Evolutionary conservation across 2,888 invertebrate species (phyloP).

Genomic region (Brenthis daphne): DNA sequence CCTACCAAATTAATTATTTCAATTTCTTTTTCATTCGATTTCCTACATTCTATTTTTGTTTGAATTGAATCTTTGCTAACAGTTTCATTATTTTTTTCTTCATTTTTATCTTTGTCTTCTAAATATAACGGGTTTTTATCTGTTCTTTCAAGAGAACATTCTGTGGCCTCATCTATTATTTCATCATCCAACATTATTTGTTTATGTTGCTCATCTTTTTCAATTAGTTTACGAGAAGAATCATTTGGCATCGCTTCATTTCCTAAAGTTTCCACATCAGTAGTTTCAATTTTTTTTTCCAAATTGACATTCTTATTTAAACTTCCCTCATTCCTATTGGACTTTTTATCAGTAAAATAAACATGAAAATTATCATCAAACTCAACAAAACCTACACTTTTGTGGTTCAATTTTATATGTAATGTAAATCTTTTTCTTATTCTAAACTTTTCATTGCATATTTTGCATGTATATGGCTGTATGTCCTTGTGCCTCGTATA

Average conservation of each 20-base stretch:
- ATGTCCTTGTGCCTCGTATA: constrained; percentile 58
- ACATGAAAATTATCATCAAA: constrained; percentile 69
- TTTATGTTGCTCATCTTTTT: not conserved
- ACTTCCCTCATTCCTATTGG: constrained; percentile 34
- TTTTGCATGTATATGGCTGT: constrained; percentile 63
- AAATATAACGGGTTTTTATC: not conserved
- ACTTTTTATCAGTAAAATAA: constrained; percentile 61
- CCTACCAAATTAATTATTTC: constrained; percentile 30
- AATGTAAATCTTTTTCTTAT: constrained; percentile 63
- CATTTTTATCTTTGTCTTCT: not conserved
- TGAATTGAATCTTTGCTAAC: no score
- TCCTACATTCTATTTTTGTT: no score
- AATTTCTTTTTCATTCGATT: no score
- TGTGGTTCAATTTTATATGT: constrained; percentile 67
- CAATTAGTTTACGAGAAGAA: not conserved
- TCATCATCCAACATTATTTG: no score
- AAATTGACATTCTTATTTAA: not conserved
- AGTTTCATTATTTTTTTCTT: not conserved
- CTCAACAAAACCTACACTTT: constrained; percentile 64
- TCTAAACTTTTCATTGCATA: constrained; percentile 60
- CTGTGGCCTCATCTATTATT: no score
- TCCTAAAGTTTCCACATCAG: not conserved
- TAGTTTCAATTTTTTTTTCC: not conserved
- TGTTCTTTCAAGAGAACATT: not conserved
- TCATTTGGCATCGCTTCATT: not conserved